These are phyloP conservation scores for Eira barbara DNA, from an alignment of 2,113 vertebrate species.

Conservation along the genomic window DNA sequence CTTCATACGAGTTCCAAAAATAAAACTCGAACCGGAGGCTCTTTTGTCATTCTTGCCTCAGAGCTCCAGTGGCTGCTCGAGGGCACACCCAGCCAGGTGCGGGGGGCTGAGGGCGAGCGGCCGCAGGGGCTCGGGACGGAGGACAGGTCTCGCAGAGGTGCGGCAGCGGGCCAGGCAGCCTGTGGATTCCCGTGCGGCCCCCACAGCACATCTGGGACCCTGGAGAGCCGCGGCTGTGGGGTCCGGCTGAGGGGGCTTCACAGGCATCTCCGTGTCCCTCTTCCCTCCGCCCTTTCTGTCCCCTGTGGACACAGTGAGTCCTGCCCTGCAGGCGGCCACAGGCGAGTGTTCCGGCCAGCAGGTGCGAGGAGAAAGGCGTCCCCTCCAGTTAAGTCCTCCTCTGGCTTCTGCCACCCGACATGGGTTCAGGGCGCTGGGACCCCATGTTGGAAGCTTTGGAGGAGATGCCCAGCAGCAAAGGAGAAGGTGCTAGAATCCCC, in stretches of 20 bases:
- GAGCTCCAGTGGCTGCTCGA: background rate
- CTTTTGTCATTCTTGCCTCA: background rate
- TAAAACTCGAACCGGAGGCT: background rate
- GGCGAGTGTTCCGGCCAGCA: background rate
- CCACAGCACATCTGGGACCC: too few relatives aligned
- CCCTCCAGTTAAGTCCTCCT: rapidly evolving
- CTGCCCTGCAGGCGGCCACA: rapidly evolving
- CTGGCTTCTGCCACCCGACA: background rate
- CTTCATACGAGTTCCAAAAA: background rate
- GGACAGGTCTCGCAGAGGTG: rapidly evolving
- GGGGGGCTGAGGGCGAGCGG: background rate
- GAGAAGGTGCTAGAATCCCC: background rate
- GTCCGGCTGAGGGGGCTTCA: background rate
- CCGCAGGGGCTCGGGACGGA: background rate
- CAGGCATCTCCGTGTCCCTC: rapidly evolving
- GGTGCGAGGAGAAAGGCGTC: rapidly evolving
- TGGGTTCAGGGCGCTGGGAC: too few relatives aligned
- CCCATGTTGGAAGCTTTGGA: rapidly evolving
- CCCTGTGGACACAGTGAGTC: background rate
- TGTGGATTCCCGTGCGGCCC: rapidly evolving
- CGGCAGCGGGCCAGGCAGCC: background rate
- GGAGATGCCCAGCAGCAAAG: background rate
- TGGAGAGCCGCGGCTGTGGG: rapidly evolving
- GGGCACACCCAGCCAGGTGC: background rate
- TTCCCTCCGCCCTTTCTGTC: background rate